phyloP scores from a whole-genome alignment of 2,888 invertebrate genomes.

The Formica aserva region DNA sequence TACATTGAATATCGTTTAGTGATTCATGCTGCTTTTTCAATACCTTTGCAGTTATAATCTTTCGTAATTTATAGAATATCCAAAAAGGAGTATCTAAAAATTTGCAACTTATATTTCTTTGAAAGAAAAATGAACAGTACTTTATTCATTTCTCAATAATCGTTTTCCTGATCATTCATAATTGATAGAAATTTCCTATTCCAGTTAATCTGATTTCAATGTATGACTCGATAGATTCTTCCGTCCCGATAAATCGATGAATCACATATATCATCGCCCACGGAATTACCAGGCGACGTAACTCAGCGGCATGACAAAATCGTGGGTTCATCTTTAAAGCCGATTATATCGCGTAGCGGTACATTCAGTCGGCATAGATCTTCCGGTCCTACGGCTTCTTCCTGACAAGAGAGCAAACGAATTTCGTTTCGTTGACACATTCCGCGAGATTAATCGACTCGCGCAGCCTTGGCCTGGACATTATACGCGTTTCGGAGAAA shows the following conservation, averaged over 20 bases:
- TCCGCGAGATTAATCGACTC: constrained; percentile 62
- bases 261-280: constrained; percentile 30
- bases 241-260: not conserved
- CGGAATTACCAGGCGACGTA: constrained; percentile 14
- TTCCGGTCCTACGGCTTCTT: constrained; percentile 42
- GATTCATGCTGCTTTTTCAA: not conserved
- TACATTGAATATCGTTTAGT: not conserved
- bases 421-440: constrained; percentile 61
- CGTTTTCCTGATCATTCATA: not conserved
- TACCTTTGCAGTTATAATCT: not conserved
- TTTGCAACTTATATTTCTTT: not conserved
- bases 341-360: constrained; percentile 44
- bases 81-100: not conserved
- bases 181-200: not conserved
- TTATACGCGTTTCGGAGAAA: constrained; percentile 21
- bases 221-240: not conserved
- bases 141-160: not conserved
- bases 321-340: constrained; percentile 9
- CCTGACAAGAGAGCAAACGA: constrained; percentile 6
- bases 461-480: constrained; percentile 15
- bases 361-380: constrained; percentile 15
- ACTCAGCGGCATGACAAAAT: constrained; percentile 25
- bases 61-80: not conserved
- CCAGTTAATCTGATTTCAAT: not conserved
- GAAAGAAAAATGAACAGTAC: not conserved